Evolutionary conservation across 2,888 invertebrate genomes (phyloP).

Genomic region (Eupithecia inturbata): DNA sequence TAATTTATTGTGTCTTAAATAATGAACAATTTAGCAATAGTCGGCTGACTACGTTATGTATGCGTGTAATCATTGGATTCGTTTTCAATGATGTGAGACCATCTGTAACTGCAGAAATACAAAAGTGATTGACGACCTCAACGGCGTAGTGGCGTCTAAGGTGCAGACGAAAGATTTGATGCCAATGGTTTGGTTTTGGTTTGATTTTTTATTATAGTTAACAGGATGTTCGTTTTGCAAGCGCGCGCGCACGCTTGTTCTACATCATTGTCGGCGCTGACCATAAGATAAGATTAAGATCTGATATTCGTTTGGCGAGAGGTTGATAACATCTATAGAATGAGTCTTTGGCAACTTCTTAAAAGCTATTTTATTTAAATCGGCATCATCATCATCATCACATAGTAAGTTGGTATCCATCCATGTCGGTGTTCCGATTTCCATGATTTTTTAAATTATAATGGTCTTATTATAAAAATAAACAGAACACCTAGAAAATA

Average conservation of each 20-base stretch:
- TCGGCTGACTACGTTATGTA: constrained; percentile 22
- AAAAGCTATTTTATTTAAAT: not conserved
- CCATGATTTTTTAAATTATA: not conserved
- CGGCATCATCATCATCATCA: not conserved
- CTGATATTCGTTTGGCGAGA: constrained; percentile 7
- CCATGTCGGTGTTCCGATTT: not conserved
- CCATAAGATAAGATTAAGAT: not conserved
- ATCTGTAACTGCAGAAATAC: not conserved
- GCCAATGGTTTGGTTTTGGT: not conserved
- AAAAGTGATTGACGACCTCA: not conserved
- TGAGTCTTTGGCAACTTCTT: not conserved
- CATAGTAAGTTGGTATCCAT: not conserved
- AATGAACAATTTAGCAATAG: constrained; percentile 46
- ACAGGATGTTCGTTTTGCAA: constrained; percentile 15
- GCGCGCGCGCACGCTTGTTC: not conserved
- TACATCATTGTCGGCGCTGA: not conserved
- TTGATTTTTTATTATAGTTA: constrained; percentile 1
- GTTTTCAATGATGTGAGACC: constrained; percentile 6
- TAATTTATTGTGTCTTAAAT: constrained; percentile 48
- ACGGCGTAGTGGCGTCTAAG: not conserved
- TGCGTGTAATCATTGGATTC: constrained; percentile 13
- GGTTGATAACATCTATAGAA: constrained; percentile 7
- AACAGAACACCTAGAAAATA: too few relatives aligned
- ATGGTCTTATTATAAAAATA: too few relatives aligned
- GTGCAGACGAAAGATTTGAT: not conserved